Evolutionary conservation across 2,113 vertebrate genomes (phyloP).

Genomic region (Podiceps cristatus): DNA sequence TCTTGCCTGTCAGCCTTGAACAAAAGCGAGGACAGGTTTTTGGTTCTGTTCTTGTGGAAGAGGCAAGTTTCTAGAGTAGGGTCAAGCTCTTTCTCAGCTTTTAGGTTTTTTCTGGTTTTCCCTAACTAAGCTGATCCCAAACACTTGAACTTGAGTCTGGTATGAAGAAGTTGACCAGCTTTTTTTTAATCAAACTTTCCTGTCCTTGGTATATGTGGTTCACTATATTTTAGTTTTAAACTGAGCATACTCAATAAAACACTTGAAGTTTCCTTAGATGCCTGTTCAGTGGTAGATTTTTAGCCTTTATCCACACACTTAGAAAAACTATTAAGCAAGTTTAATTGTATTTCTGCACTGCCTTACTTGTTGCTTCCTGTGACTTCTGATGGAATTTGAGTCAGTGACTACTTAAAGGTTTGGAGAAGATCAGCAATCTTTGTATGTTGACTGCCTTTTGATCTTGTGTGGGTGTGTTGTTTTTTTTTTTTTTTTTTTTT

Average conservation of each 20-base stretch:
- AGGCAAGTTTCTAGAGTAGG: not conserved
- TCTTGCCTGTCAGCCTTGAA: not conserved
- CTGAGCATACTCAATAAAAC: accelerated
- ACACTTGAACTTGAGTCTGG: not conserved
- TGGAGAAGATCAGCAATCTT: not conserved
- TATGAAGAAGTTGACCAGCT: not conserved
- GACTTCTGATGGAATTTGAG: not conserved
- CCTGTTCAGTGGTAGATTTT: not conserved
- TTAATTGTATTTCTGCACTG: accelerated
- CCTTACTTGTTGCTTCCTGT: not conserved
- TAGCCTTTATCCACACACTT: not conserved
- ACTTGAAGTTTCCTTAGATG: not conserved
- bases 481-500: not conserved
- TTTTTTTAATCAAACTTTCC: not conserved
- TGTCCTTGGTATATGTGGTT: too few relatives aligned
- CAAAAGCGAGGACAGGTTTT: not conserved
- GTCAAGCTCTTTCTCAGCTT: accelerated
- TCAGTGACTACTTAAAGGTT: not conserved
- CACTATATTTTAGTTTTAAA: not conserved
- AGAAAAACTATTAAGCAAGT: not conserved
- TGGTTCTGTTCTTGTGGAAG: not conserved
- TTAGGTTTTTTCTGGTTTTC: not conserved
- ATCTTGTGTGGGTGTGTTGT: not conserved
- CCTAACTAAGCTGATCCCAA: not conserved
- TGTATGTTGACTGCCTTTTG: accelerated